A percentile compares a stretch with the other conserved stretches of the same genome.
These are phyloP conservation scores for Coptodon rendalli DNA, from an alignment of 2,113 vertebrate genomes.

Conservation along the genomic window DNA sequence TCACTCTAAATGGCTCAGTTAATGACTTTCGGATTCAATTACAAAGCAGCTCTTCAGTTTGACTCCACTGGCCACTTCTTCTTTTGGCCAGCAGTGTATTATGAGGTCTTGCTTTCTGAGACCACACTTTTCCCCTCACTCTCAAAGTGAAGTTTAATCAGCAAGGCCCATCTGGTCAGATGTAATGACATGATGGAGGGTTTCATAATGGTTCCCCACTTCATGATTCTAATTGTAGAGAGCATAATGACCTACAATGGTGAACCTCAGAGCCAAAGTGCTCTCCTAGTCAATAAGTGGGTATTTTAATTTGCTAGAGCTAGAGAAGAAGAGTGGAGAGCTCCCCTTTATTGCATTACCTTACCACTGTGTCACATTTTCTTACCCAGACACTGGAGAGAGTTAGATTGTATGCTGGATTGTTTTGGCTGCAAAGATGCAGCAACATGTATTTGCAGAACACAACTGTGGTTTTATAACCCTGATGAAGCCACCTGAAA, in stretches of 20 bases:
- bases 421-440: background rate
- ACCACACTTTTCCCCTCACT: background rate
- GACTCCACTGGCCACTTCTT: background rate
- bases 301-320: slow-evolving; percentile 35
- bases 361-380: slow-evolving; percentile 1
- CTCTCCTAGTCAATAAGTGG: slow-evolving; percentile 54
- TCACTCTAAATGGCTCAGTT: background rate
- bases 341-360: slow-evolving; percentile 25
- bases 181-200: slow-evolving; percentile 41
- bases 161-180: slow-evolving; percentile 2
- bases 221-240: slow-evolving; percentile 55
- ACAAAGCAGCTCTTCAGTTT: background rate
- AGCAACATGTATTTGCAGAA: background rate
- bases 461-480: background rate
- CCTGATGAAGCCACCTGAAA: background rate
- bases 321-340: slow-evolving; percentile 17
- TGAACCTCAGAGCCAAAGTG: slow-evolving; percentile 43
- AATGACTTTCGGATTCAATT: slow-evolving; percentile 21
- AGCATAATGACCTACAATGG: slow-evolving; percentile 36
- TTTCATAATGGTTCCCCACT: slow-evolving; percentile 37
- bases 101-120: background rate
- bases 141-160: slow-evolving; percentile 5
- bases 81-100: background rate
- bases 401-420: background rate
- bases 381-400: background rate